Evolutionary conservation across 2,888 invertebrate genomes (phyloP).

Genomic region (Pocota personata): DNA sequence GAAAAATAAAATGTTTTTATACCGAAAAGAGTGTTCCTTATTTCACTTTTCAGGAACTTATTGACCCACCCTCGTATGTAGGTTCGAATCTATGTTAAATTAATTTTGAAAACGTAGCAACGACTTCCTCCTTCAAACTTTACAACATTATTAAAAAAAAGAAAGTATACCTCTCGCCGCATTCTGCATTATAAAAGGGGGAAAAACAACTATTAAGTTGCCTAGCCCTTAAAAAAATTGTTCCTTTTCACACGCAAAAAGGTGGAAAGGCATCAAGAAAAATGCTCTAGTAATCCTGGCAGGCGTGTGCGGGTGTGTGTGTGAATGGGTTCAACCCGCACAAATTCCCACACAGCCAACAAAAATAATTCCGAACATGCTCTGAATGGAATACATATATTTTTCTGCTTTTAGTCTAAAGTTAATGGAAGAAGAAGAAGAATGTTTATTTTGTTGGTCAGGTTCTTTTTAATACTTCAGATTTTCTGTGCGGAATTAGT

Average conservation of each 20-base stretch:
- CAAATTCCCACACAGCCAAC: not conserved
- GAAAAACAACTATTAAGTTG: constrained; percentile 8
- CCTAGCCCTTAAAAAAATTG: constrained; percentile 10
- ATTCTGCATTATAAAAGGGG: not conserved
- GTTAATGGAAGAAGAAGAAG: constrained; percentile 37
- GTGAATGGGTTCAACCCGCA: not conserved
- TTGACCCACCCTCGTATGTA: too few relatives aligned
- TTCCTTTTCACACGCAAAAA: constrained; percentile 20
- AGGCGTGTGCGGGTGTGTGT: not conserved
- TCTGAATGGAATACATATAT: not conserved
- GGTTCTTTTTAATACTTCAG: constrained; percentile 37
- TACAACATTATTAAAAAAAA: constrained; percentile 13
- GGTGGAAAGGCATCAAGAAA: constrained; percentile 7
- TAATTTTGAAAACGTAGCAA: not conserved
- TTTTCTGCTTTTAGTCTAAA: constrained; percentile 1
- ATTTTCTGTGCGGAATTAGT: constrained; percentile 6
- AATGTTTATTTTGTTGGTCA: constrained; percentile 36
- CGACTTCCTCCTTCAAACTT: not conserved
- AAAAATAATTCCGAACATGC: not conserved
- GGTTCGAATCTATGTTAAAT: not conserved
- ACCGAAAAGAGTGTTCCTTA: too few relatives aligned
- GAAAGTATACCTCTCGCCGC: constrained; percentile 10
- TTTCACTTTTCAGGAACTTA: too few relatives aligned
- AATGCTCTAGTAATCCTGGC: constrained; percentile 9
- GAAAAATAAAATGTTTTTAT: too few relatives aligned